Evolutionary conservation across 2,888 invertebrate species (phyloP).

Genomic region (Strigamia transsilvanica): DNA sequence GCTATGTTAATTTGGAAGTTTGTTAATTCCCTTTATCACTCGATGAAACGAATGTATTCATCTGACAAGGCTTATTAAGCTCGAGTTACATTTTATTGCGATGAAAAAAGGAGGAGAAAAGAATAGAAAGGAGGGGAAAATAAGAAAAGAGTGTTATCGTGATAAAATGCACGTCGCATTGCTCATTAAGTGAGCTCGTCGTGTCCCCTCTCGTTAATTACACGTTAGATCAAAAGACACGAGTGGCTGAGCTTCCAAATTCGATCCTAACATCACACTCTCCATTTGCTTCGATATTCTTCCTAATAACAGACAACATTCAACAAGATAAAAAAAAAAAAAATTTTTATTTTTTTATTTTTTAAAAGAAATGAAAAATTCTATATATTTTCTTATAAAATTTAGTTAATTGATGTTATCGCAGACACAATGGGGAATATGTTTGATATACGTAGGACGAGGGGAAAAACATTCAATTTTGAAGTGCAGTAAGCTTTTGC

Average conservation of each 20-base stretch:
- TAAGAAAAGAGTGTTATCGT: slow-evolving; percentile 8
- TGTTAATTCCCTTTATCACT: slow-evolving; percentile 21
- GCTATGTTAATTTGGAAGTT: slow-evolving; percentile 30
- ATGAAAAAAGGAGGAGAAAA: slow-evolving; percentile 21
- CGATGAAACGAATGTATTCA: slow-evolving; percentile 30
- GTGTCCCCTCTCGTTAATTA: slow-evolving; percentile 30
- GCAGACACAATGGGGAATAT: neutral
- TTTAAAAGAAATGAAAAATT: neutral
- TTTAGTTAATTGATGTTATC: neutral
- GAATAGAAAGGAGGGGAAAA: neutral
- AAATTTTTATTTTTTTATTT: neutral
- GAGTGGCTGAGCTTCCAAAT: slow-evolving; percentile 26
- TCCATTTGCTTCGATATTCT: slow-evolving; percentile 14
- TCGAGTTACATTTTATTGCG: slow-evolving; percentile 26
- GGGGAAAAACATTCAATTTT: slow-evolving; percentile 31
- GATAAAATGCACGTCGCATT: slow-evolving; percentile 30
- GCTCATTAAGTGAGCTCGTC: slow-evolving; percentile 26
- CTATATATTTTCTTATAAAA: neutral
- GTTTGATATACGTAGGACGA: neutral
- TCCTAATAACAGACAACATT: slow-evolving; percentile 20
- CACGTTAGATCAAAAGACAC: slow-evolving; percentile 30
- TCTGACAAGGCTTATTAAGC: slow-evolving; percentile 30
- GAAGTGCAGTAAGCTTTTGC: slow-evolving; percentile 41
- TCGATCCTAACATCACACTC: slow-evolving; percentile 30
- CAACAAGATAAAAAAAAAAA: neutral